phyloP scores from a whole-genome alignment of 2,113 vertebrate species.

The Pyrgilauda ruficollis region DNA sequence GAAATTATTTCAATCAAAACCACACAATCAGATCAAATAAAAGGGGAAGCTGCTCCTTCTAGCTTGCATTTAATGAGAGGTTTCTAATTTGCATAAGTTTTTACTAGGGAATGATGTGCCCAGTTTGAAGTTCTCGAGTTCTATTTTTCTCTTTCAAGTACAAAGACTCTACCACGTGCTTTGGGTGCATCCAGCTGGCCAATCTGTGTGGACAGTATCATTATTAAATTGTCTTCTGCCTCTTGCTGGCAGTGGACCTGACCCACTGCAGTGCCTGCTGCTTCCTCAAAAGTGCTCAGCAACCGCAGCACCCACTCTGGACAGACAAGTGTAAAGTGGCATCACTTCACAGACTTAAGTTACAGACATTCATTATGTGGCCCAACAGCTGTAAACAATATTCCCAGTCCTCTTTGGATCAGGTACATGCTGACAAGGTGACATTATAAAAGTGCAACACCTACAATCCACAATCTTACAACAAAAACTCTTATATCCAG shows the following conservation, averaged over 20 bases:
- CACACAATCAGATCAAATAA: conserved; percentile 18
- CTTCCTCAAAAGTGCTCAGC: neutral
- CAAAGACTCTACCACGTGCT: neutral
- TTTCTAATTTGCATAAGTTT: conserved; percentile 34
- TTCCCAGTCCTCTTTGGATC: neutral
- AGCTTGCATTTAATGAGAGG: neutral
- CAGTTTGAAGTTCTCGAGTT: conserved; percentile 19
- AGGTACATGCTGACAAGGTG: neutral
- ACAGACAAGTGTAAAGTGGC: conserved; percentile 8
- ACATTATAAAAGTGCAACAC: neutral
- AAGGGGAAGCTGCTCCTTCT: neutral
- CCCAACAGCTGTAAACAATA: neutral
- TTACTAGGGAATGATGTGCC: neutral
- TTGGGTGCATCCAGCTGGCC: conserved; percentile 2
- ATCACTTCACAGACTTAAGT: neutral
- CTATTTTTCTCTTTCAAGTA: neutral
- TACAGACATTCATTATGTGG: neutral
- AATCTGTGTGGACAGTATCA: neutral
- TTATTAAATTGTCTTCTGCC: conserved; percentile 23
- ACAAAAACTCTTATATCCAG: neutral
- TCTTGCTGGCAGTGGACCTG: neutral
- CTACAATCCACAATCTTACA: neutral
- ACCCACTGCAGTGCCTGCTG: fast-evolving
- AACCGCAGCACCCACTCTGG: neutral
- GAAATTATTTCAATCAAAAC: conserved; percentile 6